Base-by-base conservation (phyloP, 2,113 vertebrate genomes). In the Indri indri region DNA sequence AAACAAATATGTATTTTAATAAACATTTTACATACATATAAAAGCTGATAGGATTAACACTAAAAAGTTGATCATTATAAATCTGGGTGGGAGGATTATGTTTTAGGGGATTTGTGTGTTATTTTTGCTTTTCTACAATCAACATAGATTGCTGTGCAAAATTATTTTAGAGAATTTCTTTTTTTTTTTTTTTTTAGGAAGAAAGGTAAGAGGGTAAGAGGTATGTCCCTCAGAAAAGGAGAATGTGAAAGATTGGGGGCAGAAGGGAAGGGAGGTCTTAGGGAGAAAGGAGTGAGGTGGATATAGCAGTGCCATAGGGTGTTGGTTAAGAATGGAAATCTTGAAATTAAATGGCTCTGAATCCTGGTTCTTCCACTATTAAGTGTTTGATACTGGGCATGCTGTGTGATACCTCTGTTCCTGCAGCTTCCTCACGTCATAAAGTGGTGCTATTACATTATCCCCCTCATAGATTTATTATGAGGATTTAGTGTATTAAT, bases 91-190 rank as follows among this genome's bases (percentile, higher is more conserved):
- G 23, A 96, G 22, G 9, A 87, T 57, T 50, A 22, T 50, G 0
- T 73, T 91, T 89, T 45, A 83, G 17, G 47, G n/a, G 8, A 91
- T 92, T 65, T 90, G 8, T 70, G 32, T 89, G 6, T 76, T 90
- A 66, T 70, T 96, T 71, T 70, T 42, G 73, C 16, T 94, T 73
- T 96, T 73, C 42, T 92, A 95, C n/a, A 92, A 74, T 61, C 10
- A 94, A 84, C 23, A 77, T 6, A 80, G 17, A 79, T 47, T 42
- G 65, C n/a, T 85, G 1, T 40, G 22, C 7, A 37, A 37, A 96
- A 80, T 23, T 83, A 96, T 92, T 91, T 90, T 71, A 54, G 52
- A 54, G 52, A 5, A 18, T 18, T 54, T 42, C 40, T 47, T 47
- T 47, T 47, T 47, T 47, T 47, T 42, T 42, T 42, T 54, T 2